Evolutionary conservation across 30 jellyfish, hydroid and myxozoan species (phyloP).

Genomic region (Pelagia noctiluca): DNA sequence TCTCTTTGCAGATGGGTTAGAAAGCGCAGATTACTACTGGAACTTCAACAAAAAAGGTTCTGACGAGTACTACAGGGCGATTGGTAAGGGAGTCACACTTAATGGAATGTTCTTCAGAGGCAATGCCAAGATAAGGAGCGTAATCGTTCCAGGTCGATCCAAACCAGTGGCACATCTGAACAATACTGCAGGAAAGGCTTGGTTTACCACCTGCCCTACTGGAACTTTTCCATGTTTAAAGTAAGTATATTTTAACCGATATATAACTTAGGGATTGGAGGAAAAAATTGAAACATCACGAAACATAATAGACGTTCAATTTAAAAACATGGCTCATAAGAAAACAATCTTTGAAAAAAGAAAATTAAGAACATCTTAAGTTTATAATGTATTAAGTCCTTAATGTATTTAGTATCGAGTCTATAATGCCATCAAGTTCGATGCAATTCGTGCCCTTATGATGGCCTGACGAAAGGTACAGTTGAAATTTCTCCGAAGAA

Average conservation of each 20-base stretch:
- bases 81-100: background rate
- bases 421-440: too few species aligned
- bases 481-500: too few species aligned
- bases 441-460: too few species aligned
- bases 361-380: background rate
- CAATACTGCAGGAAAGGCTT: background rate
- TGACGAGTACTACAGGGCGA: background rate
- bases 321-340: too few species aligned
- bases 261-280: too few species aligned
- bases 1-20: background rate
- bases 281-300: too few species aligned
- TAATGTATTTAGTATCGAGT: too few species aligned
- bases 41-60: background rate
- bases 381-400: too few species aligned
- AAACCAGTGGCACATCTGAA: background rate
- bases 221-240: background rate
- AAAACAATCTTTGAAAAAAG: background rate
- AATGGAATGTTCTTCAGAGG: background rate
- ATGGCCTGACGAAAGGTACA: too few species aligned
- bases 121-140: background rate
- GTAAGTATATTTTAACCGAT: too few species aligned
- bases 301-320: too few species aligned
- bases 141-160: background rate
- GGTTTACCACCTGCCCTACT: background rate
- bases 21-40: slow-evolving; percentile 3